Percentiles rank a stretch among this genome's conserved stretches.
Conservation (phyloP, 2,888 invertebrate genomes). For the Platycheirus albimanus region DNA sequence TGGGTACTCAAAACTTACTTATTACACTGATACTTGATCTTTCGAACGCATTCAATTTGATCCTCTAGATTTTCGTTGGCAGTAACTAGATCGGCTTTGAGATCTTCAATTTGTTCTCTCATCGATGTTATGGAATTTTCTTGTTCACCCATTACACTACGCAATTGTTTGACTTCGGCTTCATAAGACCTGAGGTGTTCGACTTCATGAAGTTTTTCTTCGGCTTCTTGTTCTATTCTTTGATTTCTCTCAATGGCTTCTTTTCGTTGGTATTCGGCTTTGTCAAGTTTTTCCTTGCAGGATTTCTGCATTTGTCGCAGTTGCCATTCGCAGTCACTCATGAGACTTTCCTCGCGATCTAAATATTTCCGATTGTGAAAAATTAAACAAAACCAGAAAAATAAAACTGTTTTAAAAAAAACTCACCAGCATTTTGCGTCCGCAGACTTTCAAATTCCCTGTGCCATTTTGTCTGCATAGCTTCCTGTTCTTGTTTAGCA, state of each 20-base stretch:
- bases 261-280: slow-evolving; percentile 85
- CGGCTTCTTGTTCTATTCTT: slow-evolving; percentile 77
- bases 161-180: slow-evolving; percentile 84
- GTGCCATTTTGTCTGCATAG: slow-evolving; percentile 85
- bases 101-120: slow-evolving; percentile 84
- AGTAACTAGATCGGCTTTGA: slow-evolving; percentile 83
- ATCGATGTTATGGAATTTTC: slow-evolving; percentile 84
- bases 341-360: slow-evolving; percentile 88
- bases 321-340: slow-evolving; percentile 94
- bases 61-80: slow-evolving; percentile 84
- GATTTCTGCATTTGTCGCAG: slow-evolving; percentile 89
- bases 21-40: slow-evolving; percentile 82
- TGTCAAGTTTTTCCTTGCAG: slow-evolving; percentile 86
- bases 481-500: slow-evolving; percentile 85
- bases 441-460: slow-evolving; percentile 86
- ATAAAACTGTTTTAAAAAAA: not conserved
- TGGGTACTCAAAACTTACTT: slow-evolving; percentile 77
- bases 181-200: slow-evolving; percentile 84
- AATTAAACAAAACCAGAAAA: no score
- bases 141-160: slow-evolving; percentile 85
- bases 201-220: slow-evolving; percentile 80
- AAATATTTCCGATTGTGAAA: no score
- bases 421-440: slow-evolving; percentile 84
- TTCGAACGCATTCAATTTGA: slow-evolving; percentile 83
- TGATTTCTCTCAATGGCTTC: slow-evolving; percentile 83